Percentiles rank a stretch among this genome's conserved stretches.
Evolutionary conservation across 2,113 vertebrate genomes (phyloP).

Genomic region (Lagopus muta): DNA sequence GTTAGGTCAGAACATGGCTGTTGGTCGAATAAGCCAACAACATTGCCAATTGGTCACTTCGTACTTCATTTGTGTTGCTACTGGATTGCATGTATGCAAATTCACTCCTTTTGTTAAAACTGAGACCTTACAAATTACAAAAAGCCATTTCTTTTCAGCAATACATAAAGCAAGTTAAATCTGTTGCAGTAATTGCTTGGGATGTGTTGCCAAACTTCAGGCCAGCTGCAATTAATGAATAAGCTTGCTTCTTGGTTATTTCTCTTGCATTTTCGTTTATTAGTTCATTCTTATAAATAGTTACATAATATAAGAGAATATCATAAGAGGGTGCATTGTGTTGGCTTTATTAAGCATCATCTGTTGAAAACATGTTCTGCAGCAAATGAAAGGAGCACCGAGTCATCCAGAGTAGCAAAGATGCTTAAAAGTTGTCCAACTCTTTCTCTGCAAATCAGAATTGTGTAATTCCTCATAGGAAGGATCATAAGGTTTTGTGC

Average conservation of each 20-base stretch:
- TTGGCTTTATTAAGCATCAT: background rate
- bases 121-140: background rate
- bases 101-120: background rate
- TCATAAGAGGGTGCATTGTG: conserved; percentile 5
- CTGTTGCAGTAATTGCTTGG: background rate
- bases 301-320: background rate
- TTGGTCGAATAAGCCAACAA: background rate
- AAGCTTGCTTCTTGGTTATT: background rate
- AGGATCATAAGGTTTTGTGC: background rate
- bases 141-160: background rate
- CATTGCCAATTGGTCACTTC: background rate
- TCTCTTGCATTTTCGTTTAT: conserved; percentile 11
- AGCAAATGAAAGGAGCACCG: background rate
- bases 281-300: conserved; percentile 33
- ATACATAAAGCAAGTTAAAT: background rate
- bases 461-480: background rate
- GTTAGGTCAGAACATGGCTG: background rate
- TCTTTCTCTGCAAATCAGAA: background rate
- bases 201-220: background rate
- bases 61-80: background rate
- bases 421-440: background rate
- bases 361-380: conserved; percentile 16
- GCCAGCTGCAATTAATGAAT: background rate
- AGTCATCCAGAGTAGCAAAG: background rate
- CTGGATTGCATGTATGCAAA: background rate